Base-by-base conservation (phyloP, 2,797 vertebrate species). In the Argentina silus region DNA sequence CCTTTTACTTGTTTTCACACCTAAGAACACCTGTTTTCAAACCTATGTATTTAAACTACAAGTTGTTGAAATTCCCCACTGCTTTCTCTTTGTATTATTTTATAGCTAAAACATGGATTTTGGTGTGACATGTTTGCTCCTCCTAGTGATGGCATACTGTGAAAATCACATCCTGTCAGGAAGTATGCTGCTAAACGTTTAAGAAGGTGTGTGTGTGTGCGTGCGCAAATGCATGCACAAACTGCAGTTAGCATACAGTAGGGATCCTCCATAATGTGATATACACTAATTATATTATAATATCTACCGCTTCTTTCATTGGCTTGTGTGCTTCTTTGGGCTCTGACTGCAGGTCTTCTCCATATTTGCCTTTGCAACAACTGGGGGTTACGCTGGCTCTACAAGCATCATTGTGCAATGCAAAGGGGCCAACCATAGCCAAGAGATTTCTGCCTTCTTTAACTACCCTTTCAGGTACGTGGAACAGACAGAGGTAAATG, bases 381-480 rank as follows among this genome's bases (percentile, higher is more conserved):
- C 96, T 44, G 95, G 96, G 74, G 97, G 96, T 72, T 98, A 96
- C 85, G 87, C 91, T 6, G 96, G 96, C 48, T 90, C 88, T 72
- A 94, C 92, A 0, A 56, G 79, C 43, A 44, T 93, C 0, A 71
- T 0, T 0, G 81, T 95, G 63, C 78, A 9, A 1, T 98, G 97
- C 55, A 44, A 17, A 2, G 53, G 7, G 4, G 6, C 7, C 48
- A 45, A 0, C 7, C 7, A 7, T 27, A 36, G 21, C 59, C 47
- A 45, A 0, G 0, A 45, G 0, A 47, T 92, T 62, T 67, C 67
- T 0, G 63, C 86, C 72, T 11, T 53, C 0, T 98, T 99, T 67
- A 87, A 83, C 70, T 99, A 98, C 88, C 97, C 97, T 1, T 99
- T 98, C 95, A 97, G 96, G 97, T 98, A 87, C 82, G 84, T 53